Percentiles rank a stretch among this genome's conserved stretches.
Conservation (phyloP, 2,113 vertebrate species). For the Mustela lutreola region DNA sequence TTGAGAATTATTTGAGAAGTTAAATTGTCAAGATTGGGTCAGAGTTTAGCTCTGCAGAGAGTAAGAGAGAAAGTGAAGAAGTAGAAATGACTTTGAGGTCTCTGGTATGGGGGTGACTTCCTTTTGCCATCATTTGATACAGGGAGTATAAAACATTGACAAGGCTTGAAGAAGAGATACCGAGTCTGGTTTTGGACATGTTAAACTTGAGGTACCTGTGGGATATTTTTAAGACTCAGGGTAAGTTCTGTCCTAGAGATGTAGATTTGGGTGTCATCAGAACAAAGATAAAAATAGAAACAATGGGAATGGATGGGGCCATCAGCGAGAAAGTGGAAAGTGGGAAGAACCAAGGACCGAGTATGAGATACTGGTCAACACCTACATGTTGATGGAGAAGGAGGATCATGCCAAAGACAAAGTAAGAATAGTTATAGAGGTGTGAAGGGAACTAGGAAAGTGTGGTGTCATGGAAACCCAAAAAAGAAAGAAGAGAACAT, state of each 20-base stretch:
- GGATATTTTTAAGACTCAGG: slow-evolving; percentile 42
- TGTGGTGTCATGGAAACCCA: slow-evolving; percentile 25
- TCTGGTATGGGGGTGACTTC: neutral
- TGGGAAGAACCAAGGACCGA: slow-evolving; percentile 12
- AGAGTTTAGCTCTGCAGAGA: neutral
- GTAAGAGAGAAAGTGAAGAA: neutral
- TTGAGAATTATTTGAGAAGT: slow-evolving; percentile 58
- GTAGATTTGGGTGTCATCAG: neutral
- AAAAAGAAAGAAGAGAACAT: slow-evolving; percentile 32
- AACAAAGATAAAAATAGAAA: slow-evolving; percentile 23
- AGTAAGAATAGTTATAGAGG: slow-evolving; percentile 33
- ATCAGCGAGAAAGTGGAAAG: slow-evolving; percentile 17
- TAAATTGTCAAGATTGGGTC: neutral
- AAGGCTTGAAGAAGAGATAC: neutral
- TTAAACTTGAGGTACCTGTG: neutral
- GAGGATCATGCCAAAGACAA: slow-evolving; percentile 16
- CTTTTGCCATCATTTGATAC: neutral
- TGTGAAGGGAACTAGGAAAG: slow-evolving; percentile 40
- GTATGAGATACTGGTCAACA: slow-evolving; percentile 3
- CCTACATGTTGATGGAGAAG: neutral
- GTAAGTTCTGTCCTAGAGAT: neutral
- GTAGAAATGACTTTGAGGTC: slow-evolving; percentile 31
- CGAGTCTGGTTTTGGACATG: slow-evolving; percentile 27
- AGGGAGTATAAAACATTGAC: slow-evolving; percentile 30
- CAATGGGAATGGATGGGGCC: neutral